phyloP scores from a whole-genome alignment of 2,797 vertebrate species.

The Poliocrania exsul region DNA sequence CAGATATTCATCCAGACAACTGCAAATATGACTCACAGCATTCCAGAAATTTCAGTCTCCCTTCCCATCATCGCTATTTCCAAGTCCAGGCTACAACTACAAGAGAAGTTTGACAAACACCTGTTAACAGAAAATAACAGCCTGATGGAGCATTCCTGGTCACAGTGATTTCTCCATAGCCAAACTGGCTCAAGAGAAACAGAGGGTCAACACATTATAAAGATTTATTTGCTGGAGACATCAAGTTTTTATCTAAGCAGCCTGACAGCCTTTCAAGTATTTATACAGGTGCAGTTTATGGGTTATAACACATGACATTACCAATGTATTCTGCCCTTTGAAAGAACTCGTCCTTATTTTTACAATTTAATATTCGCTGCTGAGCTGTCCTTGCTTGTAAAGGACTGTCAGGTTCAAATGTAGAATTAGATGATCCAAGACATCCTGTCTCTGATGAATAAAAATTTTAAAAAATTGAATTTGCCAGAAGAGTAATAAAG shows the following conservation, averaged over 20 bases:
- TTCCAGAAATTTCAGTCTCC: background rate
- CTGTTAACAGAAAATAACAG: background rate
- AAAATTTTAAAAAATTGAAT: slow-evolving; percentile 1
- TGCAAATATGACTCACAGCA: background rate
- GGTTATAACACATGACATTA: slow-evolving; percentile 11
- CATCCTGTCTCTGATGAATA: background rate
- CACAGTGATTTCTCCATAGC: background rate
- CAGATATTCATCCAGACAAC: background rate
- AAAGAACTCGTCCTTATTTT: slow-evolving; percentile 10
- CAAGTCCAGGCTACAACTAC: background rate
- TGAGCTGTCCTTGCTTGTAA: slow-evolving; percentile 34
- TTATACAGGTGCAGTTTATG: background rate
- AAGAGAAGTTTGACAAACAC: background rate
- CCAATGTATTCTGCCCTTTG: background rate
- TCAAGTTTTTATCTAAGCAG: slow-evolving; percentile 11
- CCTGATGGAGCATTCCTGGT: background rate
- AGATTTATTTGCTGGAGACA: background rate
- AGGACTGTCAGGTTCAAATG: slow-evolving; percentile 42
- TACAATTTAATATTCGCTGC: slow-evolving; percentile 43
- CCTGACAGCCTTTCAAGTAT: slow-evolving; percentile 10
- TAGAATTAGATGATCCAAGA: slow-evolving; percentile 43
- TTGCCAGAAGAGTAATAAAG: background rate
- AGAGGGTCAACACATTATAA: background rate
- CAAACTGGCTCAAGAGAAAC: background rate
- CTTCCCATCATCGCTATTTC: background rate